Evolutionary conservation across 2,888 invertebrate genomes (phyloP).

Genomic region (Sialis lutaria): DNA sequence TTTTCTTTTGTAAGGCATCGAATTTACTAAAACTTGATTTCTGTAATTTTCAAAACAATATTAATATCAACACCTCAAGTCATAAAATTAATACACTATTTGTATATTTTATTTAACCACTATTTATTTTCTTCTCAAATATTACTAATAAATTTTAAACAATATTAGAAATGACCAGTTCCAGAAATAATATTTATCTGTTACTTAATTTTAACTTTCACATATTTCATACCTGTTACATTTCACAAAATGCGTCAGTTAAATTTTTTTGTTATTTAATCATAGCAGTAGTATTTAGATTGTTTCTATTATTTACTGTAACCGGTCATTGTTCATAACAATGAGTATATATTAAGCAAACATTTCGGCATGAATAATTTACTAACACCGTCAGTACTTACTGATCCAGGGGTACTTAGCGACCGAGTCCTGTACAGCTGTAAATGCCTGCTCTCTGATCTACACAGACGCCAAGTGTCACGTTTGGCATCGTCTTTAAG

Average conservation of each 20-base stretch:
- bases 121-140: not conserved
- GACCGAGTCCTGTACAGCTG: slow-evolving; percentile 1
- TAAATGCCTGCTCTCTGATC: not conserved
- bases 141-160: too few relatives aligned
- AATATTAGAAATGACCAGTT: too few relatives aligned
- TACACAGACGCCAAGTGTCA: not conserved
- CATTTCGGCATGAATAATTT: too few relatives aligned
- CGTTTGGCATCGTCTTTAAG: not conserved
- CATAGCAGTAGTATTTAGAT: too few relatives aligned
- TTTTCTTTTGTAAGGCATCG: slow-evolving; percentile 51
- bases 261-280: too few relatives aligned
- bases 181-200: too few relatives aligned
- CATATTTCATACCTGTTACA: too few relatives aligned
- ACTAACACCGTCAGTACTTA: not conserved
- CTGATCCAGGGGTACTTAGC: slow-evolving; percentile 1
- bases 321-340: too few relatives aligned
- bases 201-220: too few relatives aligned
- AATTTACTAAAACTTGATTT: slow-evolving; percentile 64
- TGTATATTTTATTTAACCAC: not conserved
- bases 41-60: slow-evolving; percentile 28
- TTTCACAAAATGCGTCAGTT: too few relatives aligned
- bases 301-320: too few relatives aligned
- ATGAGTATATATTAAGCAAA: too few relatives aligned
- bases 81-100: not conserved
- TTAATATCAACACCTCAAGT: slow-evolving; percentile 6